Evolutionary conservation across 2,797 vertebrate genomes (phyloP).

Genomic region (Tauraco hartlaubi): DNA sequence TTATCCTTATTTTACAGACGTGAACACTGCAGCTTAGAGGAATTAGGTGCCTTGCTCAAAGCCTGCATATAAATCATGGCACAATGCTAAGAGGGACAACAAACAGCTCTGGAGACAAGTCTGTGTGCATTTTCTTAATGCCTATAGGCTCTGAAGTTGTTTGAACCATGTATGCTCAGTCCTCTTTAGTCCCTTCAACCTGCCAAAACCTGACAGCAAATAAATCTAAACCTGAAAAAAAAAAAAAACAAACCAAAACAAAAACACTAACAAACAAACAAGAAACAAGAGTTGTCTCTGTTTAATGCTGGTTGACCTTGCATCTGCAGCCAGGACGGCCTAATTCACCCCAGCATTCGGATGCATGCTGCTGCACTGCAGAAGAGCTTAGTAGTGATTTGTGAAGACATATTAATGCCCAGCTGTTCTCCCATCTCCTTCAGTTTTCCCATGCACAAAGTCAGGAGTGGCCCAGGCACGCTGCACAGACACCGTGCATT

Average conservation of each 20-base stretch:
- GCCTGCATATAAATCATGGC: not conserved
- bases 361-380: not conserved
- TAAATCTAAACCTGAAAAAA: not conserved
- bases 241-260: not conserved
- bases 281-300: not conserved
- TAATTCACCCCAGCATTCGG: not conserved
- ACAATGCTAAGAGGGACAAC: not conserved
- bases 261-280: too few relatives aligned
- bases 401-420: not conserved
- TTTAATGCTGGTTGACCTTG: conserved; percentile 8
- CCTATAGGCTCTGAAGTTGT: not conserved
- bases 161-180: not conserved
- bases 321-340: not conserved
- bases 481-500: fast-evolving
- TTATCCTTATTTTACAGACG: not conserved
- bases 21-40: not conserved
- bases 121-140: not conserved
- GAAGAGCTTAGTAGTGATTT: conserved; percentile 9
- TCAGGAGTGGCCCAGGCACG: not conserved
- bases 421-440: not conserved
- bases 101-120: not conserved
- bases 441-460: fast-evolving
- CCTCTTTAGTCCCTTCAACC: not conserved
- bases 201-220: not conserved
- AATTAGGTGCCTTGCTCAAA: not conserved